Conservation (phyloP, 2,113 vertebrate genomes). For the Serilophus lunatus region DNA sequence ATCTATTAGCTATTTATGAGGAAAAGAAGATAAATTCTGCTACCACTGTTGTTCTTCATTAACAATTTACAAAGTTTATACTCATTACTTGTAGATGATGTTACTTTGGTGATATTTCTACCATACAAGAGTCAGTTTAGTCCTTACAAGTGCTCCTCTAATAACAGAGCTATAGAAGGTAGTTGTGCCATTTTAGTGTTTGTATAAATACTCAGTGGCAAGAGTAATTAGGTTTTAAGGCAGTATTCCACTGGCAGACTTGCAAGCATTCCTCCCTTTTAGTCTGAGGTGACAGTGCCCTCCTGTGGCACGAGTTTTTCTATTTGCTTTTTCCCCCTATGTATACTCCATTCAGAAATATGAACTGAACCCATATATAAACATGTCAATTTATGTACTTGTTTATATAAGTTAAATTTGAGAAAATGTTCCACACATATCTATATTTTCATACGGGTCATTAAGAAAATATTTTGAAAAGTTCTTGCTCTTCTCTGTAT, state of each 20-base stretch:
- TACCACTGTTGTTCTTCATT: conserved; percentile 6
- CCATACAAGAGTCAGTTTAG: not conserved
- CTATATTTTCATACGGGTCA: not conserved
- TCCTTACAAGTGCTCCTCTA: not conserved
- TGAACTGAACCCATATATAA: not conserved
- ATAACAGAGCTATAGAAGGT: not conserved
- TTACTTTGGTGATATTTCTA: not conserved
- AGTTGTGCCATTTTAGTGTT: not conserved
- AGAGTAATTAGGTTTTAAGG: not conserved
- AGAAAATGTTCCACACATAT: not conserved
- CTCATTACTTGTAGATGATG: not conserved
- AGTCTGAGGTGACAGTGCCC: not conserved
- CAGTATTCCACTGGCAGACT: not conserved
- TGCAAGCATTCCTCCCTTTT: not conserved
- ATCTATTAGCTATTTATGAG: conserved; percentile 47
- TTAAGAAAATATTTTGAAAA: not conserved
- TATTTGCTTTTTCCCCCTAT: not conserved
- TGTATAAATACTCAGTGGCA: not conserved
- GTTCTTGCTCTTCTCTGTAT: not conserved
- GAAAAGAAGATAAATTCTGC: conserved; percentile 27
- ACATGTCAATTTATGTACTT: not conserved
- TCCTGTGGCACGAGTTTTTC: not conserved
- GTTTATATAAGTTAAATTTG: not conserved
- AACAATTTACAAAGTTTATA: conserved; percentile 30
- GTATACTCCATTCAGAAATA: not conserved